Evolutionary conservation across 2,113 vertebrate genomes (phyloP).

Genomic region (Spea multiplicata): DNA sequence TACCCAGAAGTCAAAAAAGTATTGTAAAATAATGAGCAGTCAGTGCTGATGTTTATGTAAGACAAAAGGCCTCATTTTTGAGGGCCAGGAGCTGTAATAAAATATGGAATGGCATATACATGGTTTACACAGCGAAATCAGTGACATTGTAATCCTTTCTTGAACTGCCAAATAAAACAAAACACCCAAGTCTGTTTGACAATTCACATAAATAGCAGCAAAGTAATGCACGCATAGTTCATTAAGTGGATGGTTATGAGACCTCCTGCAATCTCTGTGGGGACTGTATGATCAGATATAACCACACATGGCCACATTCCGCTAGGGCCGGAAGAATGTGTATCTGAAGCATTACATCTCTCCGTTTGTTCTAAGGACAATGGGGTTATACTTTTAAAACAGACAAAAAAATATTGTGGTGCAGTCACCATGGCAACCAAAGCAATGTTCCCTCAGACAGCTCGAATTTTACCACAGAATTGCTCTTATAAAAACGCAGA

Average conservation of each 20-base stretch:
- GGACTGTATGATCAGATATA: not conserved
- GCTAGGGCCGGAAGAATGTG: not conserved
- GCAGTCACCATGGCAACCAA: too few species aligned
- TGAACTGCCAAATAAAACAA: conserved; percentile 2
- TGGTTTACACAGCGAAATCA: not conserved
- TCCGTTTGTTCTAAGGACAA: not conserved
- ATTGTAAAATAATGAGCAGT: too few species aligned
- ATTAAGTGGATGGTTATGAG: not conserved
- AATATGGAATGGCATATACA: too few species aligned
- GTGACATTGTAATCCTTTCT: not conserved
- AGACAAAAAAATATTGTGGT: too few species aligned
- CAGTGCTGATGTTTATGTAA: too few species aligned
- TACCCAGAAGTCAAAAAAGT: too few species aligned
- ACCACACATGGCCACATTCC: not conserved
- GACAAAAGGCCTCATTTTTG: too few species aligned
- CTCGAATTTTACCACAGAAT: too few species aligned
- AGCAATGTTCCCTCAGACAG: too few species aligned
- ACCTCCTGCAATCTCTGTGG: not conserved
- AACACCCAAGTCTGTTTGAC: conserved; percentile 8
- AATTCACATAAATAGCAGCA: conserved; percentile 1
- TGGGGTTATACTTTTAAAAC: too few species aligned
- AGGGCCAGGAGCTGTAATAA: too few species aligned
- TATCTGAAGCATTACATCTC: conserved; percentile 1
- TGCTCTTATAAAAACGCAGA: too few species aligned
- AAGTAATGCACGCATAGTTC: not conserved